Conservation (phyloP, 2,113 vertebrate species). For the Corvus moneduloides region DNA sequence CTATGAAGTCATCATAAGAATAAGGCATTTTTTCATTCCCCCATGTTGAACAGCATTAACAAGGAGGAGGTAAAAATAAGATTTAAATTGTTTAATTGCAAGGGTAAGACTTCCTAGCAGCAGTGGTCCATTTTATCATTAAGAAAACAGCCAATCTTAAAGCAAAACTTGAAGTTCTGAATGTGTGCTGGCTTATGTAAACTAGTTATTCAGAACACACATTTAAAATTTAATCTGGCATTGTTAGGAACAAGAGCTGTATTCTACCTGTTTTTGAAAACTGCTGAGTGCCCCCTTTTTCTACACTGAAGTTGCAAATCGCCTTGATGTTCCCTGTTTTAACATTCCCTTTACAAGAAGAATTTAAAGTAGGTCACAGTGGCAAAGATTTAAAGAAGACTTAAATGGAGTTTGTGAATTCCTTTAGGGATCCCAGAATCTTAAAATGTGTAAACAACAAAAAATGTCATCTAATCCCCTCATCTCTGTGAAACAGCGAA, state of each 20-base stretch:
- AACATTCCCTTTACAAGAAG: not conserved
- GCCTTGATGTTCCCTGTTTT: not conserved
- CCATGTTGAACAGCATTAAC: not conserved
- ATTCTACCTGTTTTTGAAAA: constrained; percentile 13
- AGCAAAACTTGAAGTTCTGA: not conserved
- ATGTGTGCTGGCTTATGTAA: not conserved
- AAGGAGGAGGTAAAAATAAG: not conserved
- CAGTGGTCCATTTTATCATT: not conserved
- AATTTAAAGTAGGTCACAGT: not conserved
- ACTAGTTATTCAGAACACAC: not conserved
- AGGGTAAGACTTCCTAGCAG: not conserved
- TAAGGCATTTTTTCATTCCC: not conserved
- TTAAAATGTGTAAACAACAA: not conserved
- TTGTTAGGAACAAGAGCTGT: not conserved
- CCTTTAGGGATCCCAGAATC: not conserved
- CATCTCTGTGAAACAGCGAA: not conserved
- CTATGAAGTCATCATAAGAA: not conserved
- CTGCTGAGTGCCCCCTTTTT: not conserved
- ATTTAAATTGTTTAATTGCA: not conserved
- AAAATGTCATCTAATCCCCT: not conserved
- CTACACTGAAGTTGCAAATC: not conserved
- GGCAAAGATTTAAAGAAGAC: not conserved
- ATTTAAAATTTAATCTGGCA: not conserved
- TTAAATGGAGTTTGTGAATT: not conserved
- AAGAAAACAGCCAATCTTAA: not conserved